These are phyloP conservation scores for Engystomops pustulosus DNA, from an alignment of 2,113 vertebrate species.

Conservation along the genomic window DNA sequence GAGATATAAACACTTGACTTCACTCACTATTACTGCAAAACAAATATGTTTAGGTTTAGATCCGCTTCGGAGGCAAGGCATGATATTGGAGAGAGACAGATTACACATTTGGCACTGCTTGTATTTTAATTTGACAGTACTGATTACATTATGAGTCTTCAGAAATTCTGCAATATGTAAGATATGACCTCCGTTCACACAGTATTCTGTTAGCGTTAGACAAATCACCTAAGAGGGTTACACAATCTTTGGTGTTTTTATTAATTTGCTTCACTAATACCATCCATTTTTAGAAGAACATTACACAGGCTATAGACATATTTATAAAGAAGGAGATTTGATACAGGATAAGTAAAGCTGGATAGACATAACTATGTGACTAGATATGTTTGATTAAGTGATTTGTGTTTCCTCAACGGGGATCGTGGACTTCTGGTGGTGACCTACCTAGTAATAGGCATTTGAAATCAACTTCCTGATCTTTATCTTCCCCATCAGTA, in stretches of 20 bases:
- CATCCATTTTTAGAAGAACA: too few species aligned
- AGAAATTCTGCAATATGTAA: neutral
- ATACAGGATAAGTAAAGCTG: too few species aligned
- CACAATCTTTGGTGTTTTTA: too few species aligned
- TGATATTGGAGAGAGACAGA: neutral
- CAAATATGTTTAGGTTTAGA: conserved; percentile 20
- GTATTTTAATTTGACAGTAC: neutral
- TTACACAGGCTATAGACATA: too few species aligned
- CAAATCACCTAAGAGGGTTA: neutral
- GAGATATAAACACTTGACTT: neutral
- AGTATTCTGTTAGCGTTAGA: neutral
- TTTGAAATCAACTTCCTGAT: too few species aligned
- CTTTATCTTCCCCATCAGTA: too few species aligned
- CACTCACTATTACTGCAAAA: neutral
- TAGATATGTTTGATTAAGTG: too few species aligned
- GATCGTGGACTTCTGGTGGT: too few species aligned
- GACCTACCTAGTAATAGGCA: too few species aligned
- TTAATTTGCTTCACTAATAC: neutral
- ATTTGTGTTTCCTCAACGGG: too few species aligned
- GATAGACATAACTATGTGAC: too few species aligned
- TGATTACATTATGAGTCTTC: neutral
- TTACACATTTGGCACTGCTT: neutral
- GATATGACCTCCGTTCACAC: neutral
- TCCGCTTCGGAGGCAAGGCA: neutral
- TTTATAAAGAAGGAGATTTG: too few species aligned